Percentiles rank a stretch among this genome's conserved stretches.
Conservation (phyloP, 2,113 vertebrate species). For the Erpornis zantholeuca region DNA sequence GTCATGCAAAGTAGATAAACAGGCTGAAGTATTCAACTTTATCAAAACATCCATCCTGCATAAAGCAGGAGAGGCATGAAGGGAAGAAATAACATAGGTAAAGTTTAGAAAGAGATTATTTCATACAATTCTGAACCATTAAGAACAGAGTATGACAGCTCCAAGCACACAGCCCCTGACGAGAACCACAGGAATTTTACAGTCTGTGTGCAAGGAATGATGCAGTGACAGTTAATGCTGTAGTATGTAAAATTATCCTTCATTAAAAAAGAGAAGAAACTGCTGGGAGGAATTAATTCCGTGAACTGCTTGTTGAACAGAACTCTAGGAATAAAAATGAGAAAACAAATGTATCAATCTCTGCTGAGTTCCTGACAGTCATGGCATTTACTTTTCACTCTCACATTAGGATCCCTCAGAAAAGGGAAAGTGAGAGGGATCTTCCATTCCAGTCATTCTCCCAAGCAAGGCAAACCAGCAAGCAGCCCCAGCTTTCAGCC, state of each 20-base stretch:
- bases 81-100: not conserved
- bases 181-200: not conserved
- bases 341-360: not conserved
- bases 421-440: not conserved
- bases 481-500: accelerated
- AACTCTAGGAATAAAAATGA: not conserved
- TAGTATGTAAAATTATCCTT: not conserved
- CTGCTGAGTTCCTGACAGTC: not conserved
- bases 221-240: not conserved
- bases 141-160: not conserved
- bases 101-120: not conserved
- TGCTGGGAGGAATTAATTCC: not conserved
- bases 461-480: not conserved
- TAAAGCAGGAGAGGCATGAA: not conserved
- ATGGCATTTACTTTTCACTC: not conserved
- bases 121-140: not conserved
- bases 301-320: not conserved
- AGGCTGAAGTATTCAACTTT: not conserved
- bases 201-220: not conserved
- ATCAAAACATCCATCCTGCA: not conserved
- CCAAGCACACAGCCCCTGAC: not conserved
- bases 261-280: not conserved
- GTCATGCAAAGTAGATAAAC: not conserved
- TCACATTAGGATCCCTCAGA: not conserved
- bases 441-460: not conserved